Evolutionary conservation across 1,140 invertebrate species (phyloP).

Genomic region (Drosophila subpulchrella): DNA sequence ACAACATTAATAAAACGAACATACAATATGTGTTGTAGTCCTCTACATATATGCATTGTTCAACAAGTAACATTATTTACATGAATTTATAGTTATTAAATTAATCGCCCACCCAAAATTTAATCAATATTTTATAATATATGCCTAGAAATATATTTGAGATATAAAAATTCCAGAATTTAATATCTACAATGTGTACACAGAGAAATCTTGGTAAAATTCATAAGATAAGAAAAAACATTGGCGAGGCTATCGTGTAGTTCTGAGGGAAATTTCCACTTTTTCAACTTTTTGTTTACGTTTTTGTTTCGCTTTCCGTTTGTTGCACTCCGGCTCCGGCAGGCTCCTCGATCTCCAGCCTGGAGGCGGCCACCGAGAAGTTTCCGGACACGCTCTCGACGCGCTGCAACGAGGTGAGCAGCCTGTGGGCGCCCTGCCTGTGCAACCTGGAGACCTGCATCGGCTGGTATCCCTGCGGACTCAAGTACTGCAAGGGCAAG

Average conservation of each 20-base stretch:
- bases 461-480: slow-evolving; percentile 95
- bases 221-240: background rate
- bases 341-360: slow-evolving; percentile 87
- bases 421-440: slow-evolving; percentile 89
- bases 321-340: slow-evolving; percentile 21
- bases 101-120: too few relatives aligned
- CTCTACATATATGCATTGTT: background rate
- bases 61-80: background rate
- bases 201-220: slow-evolving; percentile 4
- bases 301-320: slow-evolving; percentile 12
- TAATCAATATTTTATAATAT: too few relatives aligned
- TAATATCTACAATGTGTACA: background rate
- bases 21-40: background rate
- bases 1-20: background rate
- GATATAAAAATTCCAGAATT: background rate
- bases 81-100: too few relatives aligned
- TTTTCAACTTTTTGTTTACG: slow-evolving; percentile 26
- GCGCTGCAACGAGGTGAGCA: slow-evolving; percentile 88
- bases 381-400: slow-evolving; percentile 85
- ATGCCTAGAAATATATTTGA: too few relatives aligned
- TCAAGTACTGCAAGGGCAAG: slow-evolving; percentile 95
- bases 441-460: slow-evolving; percentile 94
- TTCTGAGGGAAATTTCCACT: slow-evolving; percentile 5
- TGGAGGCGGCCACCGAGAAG: slow-evolving; percentile 86
- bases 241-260: background rate